Conservation (phyloP, 2,113 vertebrate species). For the Halichoerus grypus region DNA sequence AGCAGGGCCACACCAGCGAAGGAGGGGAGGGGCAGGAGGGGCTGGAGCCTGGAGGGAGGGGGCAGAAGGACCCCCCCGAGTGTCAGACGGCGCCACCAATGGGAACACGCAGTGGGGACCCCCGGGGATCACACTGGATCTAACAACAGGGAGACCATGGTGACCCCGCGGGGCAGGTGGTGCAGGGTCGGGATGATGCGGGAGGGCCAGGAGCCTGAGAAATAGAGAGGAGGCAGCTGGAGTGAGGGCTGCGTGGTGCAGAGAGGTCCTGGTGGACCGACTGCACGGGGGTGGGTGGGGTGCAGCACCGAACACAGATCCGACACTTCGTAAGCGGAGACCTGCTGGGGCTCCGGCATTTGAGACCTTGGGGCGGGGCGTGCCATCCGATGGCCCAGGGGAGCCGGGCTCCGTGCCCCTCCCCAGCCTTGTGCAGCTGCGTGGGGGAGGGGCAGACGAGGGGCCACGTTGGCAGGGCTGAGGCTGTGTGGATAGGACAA, state of each 20-base stretch:
- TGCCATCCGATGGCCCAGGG: not conserved
- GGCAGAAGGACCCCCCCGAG: not conserved
- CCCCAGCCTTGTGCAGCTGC: not conserved
- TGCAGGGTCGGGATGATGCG: too few relatives aligned
- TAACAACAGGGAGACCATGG: not conserved
- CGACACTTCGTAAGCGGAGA: not conserved
- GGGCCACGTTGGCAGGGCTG: not conserved
- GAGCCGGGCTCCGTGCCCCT: not conserved
- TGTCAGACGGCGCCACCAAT: fast-evolving
- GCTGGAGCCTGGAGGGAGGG: not conserved
- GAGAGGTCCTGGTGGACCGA: not conserved
- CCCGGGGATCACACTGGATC: not conserved
- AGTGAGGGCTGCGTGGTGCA: not conserved
- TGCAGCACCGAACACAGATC: fast-evolving
- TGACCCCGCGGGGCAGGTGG: not conserved
- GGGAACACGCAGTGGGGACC: not conserved
- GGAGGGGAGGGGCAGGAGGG: not conserved
- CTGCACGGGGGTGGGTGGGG: fast-evolving
- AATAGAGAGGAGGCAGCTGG: not conserved
- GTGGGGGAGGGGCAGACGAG: not conserved
- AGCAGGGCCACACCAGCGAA: not conserved
- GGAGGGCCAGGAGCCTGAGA: not conserved
- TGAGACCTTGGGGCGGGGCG: not conserved
- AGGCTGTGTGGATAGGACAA: not conserved
- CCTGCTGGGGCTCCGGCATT: not conserved